A percentile compares a stretch with the other conserved stretches of the same genome.
Conservation (phyloP, 2,888 invertebrate species). For the Lochmaea crataegi region DNA sequence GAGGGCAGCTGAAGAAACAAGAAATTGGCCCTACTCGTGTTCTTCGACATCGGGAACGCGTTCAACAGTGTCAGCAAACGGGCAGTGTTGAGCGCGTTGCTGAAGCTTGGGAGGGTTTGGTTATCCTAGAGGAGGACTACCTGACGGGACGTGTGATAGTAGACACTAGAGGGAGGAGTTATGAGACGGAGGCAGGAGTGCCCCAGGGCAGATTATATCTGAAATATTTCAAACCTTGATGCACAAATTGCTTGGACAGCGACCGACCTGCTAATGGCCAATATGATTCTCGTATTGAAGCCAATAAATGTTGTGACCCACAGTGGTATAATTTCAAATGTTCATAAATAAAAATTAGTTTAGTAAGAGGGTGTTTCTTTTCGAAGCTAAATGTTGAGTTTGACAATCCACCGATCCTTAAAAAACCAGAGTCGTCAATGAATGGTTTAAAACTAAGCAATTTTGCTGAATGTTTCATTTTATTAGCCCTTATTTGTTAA, state of each 20-base stretch:
- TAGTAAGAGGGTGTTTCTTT: no score
- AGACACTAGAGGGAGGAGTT: no score
- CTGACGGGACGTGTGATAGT: no score
- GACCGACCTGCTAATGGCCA: not conserved
- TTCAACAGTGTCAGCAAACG: no score
- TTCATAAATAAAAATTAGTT: not conserved
- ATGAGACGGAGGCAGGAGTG: no score
- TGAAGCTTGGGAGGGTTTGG: no score
- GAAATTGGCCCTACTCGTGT: no score
- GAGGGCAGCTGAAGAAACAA: no score
- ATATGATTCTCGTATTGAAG: not conserved
- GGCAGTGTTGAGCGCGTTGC: no score
- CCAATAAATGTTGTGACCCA: not conserved
- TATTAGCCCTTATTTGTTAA: not conserved
- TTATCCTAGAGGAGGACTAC: no score
- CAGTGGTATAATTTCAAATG: not conserved
- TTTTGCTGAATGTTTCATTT: not conserved
- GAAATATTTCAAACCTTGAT: not conserved
- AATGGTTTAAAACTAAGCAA: not conserved
- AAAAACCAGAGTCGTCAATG: not conserved
- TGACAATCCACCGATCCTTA: not conserved
- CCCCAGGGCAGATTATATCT: not conserved
- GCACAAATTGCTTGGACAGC: not conserved
- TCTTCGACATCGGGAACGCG: no score
- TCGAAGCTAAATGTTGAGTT: no score